Evolutionary conservation across 2,113 vertebrate genomes (phyloP).

Genomic region (Tenebrosternarchus preto): DNA sequence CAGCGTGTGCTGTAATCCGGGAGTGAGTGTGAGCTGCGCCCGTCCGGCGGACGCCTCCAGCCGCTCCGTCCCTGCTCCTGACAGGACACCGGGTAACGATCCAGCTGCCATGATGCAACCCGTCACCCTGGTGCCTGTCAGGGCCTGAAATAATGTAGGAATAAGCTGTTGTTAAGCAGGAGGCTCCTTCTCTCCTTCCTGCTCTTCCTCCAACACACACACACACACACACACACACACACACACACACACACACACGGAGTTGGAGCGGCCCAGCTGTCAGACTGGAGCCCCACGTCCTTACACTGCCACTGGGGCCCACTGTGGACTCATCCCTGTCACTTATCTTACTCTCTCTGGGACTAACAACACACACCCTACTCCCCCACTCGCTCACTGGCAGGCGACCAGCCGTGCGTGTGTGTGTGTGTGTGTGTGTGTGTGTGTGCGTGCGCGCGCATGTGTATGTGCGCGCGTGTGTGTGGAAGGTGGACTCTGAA

Average conservation of each 20-base stretch:
- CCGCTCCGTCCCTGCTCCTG: conserved; percentile 73
- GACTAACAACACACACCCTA: conserved; percentile 58
- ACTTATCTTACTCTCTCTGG: conserved; percentile 63
- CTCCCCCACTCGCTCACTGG: conserved; percentile 30
- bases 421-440: not conserved
- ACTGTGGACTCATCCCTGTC: conserved; percentile 68
- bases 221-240: conserved; percentile 8
- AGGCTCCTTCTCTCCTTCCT: conserved; percentile 80
- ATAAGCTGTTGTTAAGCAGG: conserved; percentile 93
- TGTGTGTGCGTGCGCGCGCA: too few relatives aligned
- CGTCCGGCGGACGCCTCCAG: not conserved
- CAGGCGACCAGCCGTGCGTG: conserved; percentile 2
- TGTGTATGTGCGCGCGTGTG: not conserved
- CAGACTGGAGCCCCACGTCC: conserved; percentile 64
- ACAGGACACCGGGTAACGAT: conserved; percentile 97
- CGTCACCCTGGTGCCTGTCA: conserved; percentile 95
- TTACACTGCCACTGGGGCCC: conserved; percentile 48
- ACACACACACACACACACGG: conserved; percentile 22
- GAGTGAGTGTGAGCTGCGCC: not conserved
- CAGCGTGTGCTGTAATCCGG: conserved; percentile 26
- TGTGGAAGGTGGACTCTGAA: not conserved
- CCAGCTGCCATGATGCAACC: conserved; percentile 93
- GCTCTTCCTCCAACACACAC: conserved; percentile 54
- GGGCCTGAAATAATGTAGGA: conserved; percentile 93
- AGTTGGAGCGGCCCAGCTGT: conserved; percentile 58